A percentile compares a stretch with the other conserved stretches of the same genome.
These are phyloP conservation scores for Mizuhopecten yessoensis DNA, from an alignment of 1,140 invertebrate genomes.

Conservation along the genomic window DNA sequence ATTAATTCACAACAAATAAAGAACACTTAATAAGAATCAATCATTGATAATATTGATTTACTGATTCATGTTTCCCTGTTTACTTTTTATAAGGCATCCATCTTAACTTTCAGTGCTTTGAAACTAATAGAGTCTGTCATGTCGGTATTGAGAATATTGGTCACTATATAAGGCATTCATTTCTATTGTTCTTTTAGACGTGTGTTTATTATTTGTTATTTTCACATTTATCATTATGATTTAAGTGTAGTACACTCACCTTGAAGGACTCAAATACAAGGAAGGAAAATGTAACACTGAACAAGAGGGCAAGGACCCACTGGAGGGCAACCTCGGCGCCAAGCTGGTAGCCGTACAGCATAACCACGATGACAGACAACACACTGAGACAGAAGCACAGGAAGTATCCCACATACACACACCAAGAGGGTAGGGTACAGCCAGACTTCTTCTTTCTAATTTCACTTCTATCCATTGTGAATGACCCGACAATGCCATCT, in stretches of 20 bases:
- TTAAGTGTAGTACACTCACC: constrained; percentile 60
- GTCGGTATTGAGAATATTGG: too few relatives aligned
- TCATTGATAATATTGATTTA: background rate
- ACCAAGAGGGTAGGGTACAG: constrained; percentile 78
- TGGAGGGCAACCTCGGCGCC: constrained; percentile 72
- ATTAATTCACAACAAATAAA: too few relatives aligned
- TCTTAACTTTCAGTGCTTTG: too few relatives aligned
- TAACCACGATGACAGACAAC: constrained; percentile 75
- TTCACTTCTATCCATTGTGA: constrained; percentile 60
- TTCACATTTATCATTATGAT: too few relatives aligned
- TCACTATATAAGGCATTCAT: too few relatives aligned
- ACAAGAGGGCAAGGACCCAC: constrained; percentile 78
- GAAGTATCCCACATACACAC: constrained; percentile 75
- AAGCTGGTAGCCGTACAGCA: constrained; percentile 78
- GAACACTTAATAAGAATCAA: background rate
- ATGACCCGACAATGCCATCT: constrained; percentile 58
- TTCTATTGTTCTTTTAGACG: too few relatives aligned
- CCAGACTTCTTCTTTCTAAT: constrained; percentile 56
- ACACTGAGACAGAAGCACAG: constrained; percentile 70
- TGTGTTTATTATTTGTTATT: too few relatives aligned
- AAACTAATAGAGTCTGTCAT: too few relatives aligned
- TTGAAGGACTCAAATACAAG: constrained; percentile 80
- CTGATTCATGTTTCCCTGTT: too few relatives aligned
- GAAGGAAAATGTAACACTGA: constrained; percentile 73
- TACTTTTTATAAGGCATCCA: too few relatives aligned